Conservation (phyloP, 2,797 vertebrate genomes). For the Bradypus variegatus region DNA sequence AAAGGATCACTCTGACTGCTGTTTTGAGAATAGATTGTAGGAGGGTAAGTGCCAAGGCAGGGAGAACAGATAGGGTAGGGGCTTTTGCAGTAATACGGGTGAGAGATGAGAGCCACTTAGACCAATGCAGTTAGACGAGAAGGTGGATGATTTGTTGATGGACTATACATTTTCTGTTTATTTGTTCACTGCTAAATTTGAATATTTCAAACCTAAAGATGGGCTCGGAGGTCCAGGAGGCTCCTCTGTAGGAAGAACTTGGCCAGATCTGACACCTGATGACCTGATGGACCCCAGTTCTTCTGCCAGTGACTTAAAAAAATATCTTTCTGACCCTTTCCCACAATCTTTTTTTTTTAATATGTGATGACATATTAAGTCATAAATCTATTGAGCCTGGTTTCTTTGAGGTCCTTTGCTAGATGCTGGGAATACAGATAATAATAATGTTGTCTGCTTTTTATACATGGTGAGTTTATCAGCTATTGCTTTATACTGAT, state of each 20-base stretch:
- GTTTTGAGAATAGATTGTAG: background rate
- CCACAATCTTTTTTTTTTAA: background rate
- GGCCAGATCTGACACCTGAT: background rate
- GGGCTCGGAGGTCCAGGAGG: background rate
- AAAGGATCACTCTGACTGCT: background rate
- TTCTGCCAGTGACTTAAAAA: background rate
- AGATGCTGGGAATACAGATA: background rate
- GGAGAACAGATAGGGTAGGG: background rate
- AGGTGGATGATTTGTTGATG: background rate
- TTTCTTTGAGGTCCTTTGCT: background rate
- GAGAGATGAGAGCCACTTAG: no score
- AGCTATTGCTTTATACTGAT: background rate
- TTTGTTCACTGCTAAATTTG: background rate
- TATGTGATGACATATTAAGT: background rate
- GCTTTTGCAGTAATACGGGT: background rate
- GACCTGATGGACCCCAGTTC: background rate
- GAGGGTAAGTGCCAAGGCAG: background rate
- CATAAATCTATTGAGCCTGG: background rate
- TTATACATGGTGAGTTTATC: background rate
- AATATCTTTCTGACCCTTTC: background rate
- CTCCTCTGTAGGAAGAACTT: background rate
- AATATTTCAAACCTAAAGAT: background rate
- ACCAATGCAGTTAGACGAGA: background rate
- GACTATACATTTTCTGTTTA: background rate
- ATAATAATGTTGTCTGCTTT: background rate